Percentiles rank a stretch among this genome's conserved stretches.
Conservation (phyloP, 2,113 vertebrate genomes). For the Piliocolobus tephrosceles region DNA sequence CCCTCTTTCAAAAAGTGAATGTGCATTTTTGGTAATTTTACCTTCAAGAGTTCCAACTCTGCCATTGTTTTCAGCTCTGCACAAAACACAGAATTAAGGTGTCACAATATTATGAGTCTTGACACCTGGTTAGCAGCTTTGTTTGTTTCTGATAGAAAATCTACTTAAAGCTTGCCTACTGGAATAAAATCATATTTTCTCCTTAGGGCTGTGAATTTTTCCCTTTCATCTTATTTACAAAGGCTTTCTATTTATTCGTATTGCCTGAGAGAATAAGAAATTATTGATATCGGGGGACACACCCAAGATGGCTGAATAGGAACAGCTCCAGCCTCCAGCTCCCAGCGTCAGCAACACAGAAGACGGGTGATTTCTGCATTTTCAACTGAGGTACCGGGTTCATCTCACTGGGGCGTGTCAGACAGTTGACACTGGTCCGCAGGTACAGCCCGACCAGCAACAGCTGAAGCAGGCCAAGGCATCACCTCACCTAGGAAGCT, state of each 20-base stretch:
- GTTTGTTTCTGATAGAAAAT: conserved; percentile 54
- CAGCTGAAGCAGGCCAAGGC: too few species aligned
- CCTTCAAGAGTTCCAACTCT: conserved; percentile 37
- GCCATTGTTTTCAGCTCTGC: conserved; percentile 50
- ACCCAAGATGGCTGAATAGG: too few species aligned
- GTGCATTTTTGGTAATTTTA: conserved; percentile 39
- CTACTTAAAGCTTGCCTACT: conserved; percentile 34
- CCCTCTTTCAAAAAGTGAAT: neutral
- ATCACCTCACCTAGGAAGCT: too few species aligned
- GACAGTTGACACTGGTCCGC: too few species aligned
- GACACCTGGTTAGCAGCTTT: conserved; percentile 44
- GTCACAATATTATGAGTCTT: conserved; percentile 60
- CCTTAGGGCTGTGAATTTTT: conserved; percentile 34
- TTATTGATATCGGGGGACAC: neutral
- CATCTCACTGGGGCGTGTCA: too few species aligned
- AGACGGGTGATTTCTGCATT: too few species aligned
- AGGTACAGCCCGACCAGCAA: too few species aligned
- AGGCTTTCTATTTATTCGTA: conserved; percentile 12
- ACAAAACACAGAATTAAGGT: conserved; percentile 60
- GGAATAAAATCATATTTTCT: conserved; percentile 40
- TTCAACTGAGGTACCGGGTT: too few species aligned
- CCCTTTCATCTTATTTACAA: conserved; percentile 47
- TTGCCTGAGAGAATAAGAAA: conserved; percentile 14
- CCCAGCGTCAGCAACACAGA: too few species aligned
- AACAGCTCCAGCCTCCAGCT: too few species aligned